phyloP scores from a whole-genome alignment of 2,888 invertebrate species.

The Synergus itoensis region DNA sequence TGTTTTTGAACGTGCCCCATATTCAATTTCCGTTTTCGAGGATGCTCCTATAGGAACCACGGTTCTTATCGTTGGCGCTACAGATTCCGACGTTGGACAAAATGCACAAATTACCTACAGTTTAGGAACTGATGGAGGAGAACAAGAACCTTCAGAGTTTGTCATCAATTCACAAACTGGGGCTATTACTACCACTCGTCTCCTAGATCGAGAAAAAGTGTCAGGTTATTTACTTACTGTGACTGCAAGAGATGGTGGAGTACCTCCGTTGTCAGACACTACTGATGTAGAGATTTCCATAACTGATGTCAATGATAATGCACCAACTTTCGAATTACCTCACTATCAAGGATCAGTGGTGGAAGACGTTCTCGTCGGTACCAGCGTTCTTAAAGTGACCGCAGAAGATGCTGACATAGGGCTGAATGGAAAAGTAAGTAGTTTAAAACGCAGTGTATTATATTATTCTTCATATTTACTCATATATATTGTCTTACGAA shows the following conservation, averaged over 20 bases:
- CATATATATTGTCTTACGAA: not conserved
- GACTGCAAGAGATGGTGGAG: slow-evolving; percentile 95
- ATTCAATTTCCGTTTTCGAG: slow-evolving; percentile 94
- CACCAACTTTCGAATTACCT: slow-evolving; percentile 90
- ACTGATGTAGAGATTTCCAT: slow-evolving; percentile 97
- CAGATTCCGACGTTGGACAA: slow-evolving; percentile 96
- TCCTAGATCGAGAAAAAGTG: slow-evolving; percentile 90
- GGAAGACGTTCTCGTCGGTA: slow-evolving; percentile 93
- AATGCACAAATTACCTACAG: slow-evolving; percentile 94
- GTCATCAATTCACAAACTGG: slow-evolving; percentile 95
- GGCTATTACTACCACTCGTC: slow-evolving; percentile 91
- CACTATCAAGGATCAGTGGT: slow-evolving; percentile 90
- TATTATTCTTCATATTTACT: not conserved
- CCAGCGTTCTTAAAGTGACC: slow-evolving; percentile 87
- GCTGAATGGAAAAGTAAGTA: slow-evolving; percentile 88
- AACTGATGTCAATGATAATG: slow-evolving; percentile 97
- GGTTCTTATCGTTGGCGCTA: slow-evolving; percentile 93
- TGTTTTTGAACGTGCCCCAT: slow-evolving; percentile 95
- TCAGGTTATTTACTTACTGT: slow-evolving; percentile 92
- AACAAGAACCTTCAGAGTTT: slow-evolving; percentile 83
- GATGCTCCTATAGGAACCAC: slow-evolving; percentile 95
- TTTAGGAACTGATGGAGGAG: slow-evolving; percentile 83
- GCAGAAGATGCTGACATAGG: slow-evolving; percentile 93
- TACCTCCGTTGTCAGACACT: slow-evolving; percentile 93
- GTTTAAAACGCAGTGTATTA: not conserved